A percentile compares a stretch with the other conserved stretches of the same genome.
phyloP scores from a whole-genome alignment of 2,113 vertebrate genomes.

The Prinia subflava region DNA sequence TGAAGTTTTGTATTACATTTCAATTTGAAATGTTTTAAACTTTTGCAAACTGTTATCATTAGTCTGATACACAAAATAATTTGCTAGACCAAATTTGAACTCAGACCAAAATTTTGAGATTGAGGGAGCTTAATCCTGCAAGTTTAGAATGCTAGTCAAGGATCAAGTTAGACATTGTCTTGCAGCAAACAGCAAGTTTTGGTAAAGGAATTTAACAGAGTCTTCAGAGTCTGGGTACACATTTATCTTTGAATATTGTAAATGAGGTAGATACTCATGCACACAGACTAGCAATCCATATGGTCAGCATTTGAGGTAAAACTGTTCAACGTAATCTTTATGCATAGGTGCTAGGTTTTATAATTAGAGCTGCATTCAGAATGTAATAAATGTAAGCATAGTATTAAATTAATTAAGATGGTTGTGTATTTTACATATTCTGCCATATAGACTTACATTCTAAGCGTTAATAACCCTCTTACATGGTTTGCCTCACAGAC shows the following conservation, averaged over 20 bases:
- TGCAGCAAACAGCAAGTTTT: background rate
- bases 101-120: constrained; percentile 12
- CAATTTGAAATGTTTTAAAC: constrained; percentile 8
- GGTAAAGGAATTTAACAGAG: background rate
- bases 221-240: background rate
- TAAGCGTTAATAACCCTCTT: constrained; percentile 40
- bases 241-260: constrained; percentile 10
- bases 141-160: background rate
- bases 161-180: background rate
- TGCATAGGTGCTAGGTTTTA: constrained; percentile 41
- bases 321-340: constrained; percentile 26
- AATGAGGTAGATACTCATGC: background rate
- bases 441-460: constrained; percentile 46
- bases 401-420: constrained; percentile 12
- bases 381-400: constrained; percentile 31
- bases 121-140: background rate
- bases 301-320: constrained; percentile 26
- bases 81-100: background rate
- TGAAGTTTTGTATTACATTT: constrained; percentile 33
- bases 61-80: background rate
- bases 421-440: constrained; percentile 60
- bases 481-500: constrained; percentile 52
- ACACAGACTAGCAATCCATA: background rate
- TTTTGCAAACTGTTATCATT: background rate
- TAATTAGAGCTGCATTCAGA: constrained; percentile 49